phyloP scores from a whole-genome alignment of 2,888 invertebrate species.

The Perithous albicinctus region DNA sequence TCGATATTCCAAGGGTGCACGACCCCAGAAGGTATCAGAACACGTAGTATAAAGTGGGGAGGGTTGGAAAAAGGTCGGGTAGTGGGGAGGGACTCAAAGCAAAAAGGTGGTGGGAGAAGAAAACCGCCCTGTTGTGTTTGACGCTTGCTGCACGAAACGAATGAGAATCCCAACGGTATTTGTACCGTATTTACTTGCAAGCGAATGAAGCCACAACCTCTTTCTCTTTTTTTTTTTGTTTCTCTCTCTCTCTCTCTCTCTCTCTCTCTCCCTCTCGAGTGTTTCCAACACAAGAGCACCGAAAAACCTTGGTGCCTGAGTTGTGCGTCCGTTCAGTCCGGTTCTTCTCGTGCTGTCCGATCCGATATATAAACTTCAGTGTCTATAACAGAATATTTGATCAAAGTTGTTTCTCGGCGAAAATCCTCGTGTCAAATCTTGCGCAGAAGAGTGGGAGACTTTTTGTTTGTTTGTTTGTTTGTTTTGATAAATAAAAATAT shows the following conservation, averaged over 20 bases:
- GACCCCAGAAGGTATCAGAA: slow-evolving; percentile 54
- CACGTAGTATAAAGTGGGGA: neutral
- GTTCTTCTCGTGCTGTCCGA: too few species aligned
- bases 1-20: slow-evolving; percentile 59
- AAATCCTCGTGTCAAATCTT: slow-evolving; percentile 4
- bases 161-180: slow-evolving; percentile 32
- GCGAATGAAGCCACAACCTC: slow-evolving; percentile 36
- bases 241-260: slow-evolving; percentile 33
- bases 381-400: too few species aligned
- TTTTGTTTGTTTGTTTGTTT: neutral
- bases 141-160: neutral
- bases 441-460: neutral
- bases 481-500: too few species aligned
- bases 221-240: too few species aligned
- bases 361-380: too few species aligned
- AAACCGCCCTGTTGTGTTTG: slow-evolving; percentile 34
- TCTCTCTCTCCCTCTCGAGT: neutral
- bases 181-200: slow-evolving; percentile 22
- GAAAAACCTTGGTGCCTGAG: neutral
- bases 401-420: neutral
- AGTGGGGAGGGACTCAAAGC: slow-evolving; percentile 12
- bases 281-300: neutral
- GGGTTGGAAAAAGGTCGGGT: slow-evolving; percentile 15
- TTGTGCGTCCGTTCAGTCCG: too few species aligned
- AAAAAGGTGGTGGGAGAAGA: slow-evolving; percentile 9